Base-by-base conservation (phyloP, 2,888 invertebrate genomes). In the Charanyca ferruginea region DNA sequence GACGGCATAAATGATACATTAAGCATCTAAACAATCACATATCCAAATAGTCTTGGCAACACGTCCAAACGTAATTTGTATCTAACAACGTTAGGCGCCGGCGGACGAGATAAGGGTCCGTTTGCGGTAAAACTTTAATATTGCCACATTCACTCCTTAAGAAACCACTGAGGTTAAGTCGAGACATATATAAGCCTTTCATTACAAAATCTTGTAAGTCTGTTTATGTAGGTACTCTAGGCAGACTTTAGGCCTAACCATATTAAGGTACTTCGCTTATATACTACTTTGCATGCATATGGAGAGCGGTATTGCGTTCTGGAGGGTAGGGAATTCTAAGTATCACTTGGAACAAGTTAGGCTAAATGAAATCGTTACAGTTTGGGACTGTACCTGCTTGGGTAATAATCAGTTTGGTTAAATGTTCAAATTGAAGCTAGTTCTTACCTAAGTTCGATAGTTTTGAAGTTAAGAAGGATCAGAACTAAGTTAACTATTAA, bases 41-140 rank as follows among this genome's bases (percentile, higher is more conserved):
- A 68, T 54, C 72, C 53, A 55, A 64, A 77, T 77, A 73, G 66
- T 73, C 71, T 68, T 71, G 62, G 73, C 67, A 81, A 80, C 81
- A 79, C 76, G 80, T 80, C 74, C 72, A 72, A 83, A 77, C 66
- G 75, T 83, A 81, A 83, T 85, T 84, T 83, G 81, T 73, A n/a
- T n/a, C n/a, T n/a, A 78, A 73, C 77, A 76, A 73, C 75, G 78
- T 73, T 77, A 71, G 82, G 70, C 82, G 82, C 81, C 80, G 81
- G 63, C 80, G 81, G 71, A 81, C 66, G 76, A 80, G 81, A 81
- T 81, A 80, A 87, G 85, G 84, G 84, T 79, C 75, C 63, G 76
- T 82, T 82, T 83, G 84, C 62, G 80, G 85, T 57, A 51, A 81
- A 86, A 89, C 81, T 89, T 89, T 85, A 81, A 84, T 86, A 87